Evolutionary conservation across 2,797 vertebrate species (phyloP).

Genomic region (Bufotes viridis): DNA sequence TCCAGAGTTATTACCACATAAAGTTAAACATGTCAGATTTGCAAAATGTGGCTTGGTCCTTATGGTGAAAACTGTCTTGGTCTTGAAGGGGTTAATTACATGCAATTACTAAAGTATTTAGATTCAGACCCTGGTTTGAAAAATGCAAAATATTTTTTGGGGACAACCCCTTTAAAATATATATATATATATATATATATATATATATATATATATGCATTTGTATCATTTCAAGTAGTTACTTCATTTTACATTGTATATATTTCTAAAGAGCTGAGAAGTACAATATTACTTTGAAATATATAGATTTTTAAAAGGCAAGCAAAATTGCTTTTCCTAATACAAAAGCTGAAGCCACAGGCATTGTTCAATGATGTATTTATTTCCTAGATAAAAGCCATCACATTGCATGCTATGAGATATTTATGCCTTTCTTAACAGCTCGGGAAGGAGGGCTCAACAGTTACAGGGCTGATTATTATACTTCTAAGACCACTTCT

Average conservation of each 20-base stretch:
- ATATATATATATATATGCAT: too few species aligned
- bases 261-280: background rate
- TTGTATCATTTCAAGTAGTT: background rate
- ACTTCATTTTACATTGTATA: background rate
- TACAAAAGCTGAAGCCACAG: background rate
- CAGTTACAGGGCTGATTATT: background rate
- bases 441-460: background rate
- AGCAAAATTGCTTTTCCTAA: slow-evolving; percentile 1
- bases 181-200: too few species aligned
- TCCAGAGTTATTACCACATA: too few species aligned
- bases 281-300: background rate
- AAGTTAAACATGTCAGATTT: too few species aligned
- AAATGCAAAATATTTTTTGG: too few species aligned
- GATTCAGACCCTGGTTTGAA: too few species aligned
- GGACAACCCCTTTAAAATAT: too few species aligned
- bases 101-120: too few species aligned
- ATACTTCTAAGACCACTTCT: background rate
- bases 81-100: too few species aligned
- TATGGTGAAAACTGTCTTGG: too few species aligned
- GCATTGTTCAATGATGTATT: background rate
- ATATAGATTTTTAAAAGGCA: slow-evolving; percentile 6
- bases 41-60: too few species aligned
- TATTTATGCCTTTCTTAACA: slow-evolving; percentile 22
- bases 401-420: background rate
- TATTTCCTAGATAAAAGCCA: background rate